Evolutionary conservation across 1,140 invertebrate genomes (phyloP), one percentile per base, ranked within the genome.

Genomic region (Caerostris extrusa): DNA sequence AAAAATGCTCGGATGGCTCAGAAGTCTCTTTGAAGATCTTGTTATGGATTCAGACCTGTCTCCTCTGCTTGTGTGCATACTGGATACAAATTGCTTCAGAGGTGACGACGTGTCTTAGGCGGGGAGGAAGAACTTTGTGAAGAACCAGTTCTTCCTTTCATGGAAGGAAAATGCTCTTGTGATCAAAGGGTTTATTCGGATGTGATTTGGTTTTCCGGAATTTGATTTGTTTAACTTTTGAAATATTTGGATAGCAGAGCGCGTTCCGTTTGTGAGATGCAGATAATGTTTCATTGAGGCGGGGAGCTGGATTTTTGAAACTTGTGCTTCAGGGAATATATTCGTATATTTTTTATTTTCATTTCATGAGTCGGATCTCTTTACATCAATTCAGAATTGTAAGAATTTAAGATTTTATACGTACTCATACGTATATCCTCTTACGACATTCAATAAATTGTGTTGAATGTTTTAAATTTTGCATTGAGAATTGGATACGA

Each of bases 21-120:
- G n/a, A n/a, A n/a, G n/a, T 17, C 55, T 10, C 82, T 83, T 83
- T 83, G 82, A 83, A 83, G 53, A 83, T 83, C 82, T 58, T 83
- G 82, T 83, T 83, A 83, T 83, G 56, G 71, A 77, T 77, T 77
- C 71, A 53, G 34, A 77, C 34, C 34, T 77, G 71, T 50, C 50
- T 34, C 34, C n/a, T 34, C 19, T 77, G 71, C 10, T 77, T 77
- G 71, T 77, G 71, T 77, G 50, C 71, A 77, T 12, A 50, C 34
- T 17, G 17, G 61, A 34, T 50, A 77, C 34, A 77, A 77, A 77
- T 77, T 77, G 71, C 71, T 34, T 77, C 8, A 50, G 71, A 77
- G 71, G 71, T 77, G 71, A 53, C 71, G 71, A 8, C 14, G 17
- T 2, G n/a, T n/a, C 4, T n/a, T n/a, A n/a, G n/a, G n/a, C n/a